Evolutionary conservation across 2,888 invertebrate genomes (phyloP).

Genomic region (Diaperis boleti): DNA sequence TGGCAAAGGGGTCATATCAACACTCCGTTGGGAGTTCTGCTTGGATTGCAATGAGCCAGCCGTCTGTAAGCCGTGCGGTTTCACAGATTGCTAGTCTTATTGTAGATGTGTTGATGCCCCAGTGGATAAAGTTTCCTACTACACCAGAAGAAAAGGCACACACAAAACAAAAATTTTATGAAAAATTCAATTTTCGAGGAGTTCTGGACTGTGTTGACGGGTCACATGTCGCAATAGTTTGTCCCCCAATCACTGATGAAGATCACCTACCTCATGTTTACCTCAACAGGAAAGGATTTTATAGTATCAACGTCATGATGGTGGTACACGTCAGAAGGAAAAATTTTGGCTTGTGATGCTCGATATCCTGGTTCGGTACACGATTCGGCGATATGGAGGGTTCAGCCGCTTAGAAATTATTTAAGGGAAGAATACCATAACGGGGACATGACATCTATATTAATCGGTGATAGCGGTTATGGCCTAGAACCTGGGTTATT

Average conservation of each 20-base stretch:
- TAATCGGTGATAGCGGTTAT: conserved; percentile 1
- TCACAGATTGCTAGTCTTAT: conserved; percentile 11
- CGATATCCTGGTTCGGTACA: conserved; percentile 1
- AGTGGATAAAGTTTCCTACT: conserved; percentile 25
- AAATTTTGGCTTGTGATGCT: conserved; percentile 1
- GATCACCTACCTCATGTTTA: too few relatives aligned
- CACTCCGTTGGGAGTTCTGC: background rate
- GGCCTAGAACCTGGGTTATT: background rate
- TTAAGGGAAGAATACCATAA: background rate
- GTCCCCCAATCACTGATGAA: too few relatives aligned
- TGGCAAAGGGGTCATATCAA: conserved; percentile 21
- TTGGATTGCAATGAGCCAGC: conserved; percentile 17
- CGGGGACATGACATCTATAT: background rate
- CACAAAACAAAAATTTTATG: background rate
- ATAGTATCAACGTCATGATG: background rate
- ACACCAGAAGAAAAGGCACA: background rate
- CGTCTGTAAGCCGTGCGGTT: conserved; percentile 4
- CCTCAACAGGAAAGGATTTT: too few relatives aligned
- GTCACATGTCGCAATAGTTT: too few relatives aligned
- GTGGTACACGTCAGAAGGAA: background rate
- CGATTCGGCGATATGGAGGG: conserved; percentile 2
- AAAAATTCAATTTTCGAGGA: background rate
- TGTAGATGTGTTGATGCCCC: background rate
- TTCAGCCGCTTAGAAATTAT: background rate
- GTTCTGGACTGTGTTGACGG: background rate